Percentiles rank a stretch among this genome's conserved stretches.
These are phyloP conservation scores for Troides helena DNA, from an alignment of 2,888 invertebrate species.

Conservation along the genomic window DNA sequence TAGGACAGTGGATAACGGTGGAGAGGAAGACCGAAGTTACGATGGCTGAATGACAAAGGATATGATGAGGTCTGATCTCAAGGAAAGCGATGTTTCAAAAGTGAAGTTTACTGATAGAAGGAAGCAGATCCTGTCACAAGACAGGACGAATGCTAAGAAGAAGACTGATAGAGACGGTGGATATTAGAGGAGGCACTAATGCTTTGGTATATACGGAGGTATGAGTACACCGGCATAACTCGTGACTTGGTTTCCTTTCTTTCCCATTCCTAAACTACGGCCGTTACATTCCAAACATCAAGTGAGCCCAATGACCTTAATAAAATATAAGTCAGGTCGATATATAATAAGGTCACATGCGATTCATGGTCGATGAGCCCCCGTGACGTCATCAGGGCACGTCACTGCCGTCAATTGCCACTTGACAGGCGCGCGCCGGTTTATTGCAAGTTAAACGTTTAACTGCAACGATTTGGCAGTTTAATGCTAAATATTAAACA, in stretches of 20 bases:
- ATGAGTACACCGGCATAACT: too few relatives aligned
- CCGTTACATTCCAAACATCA: not conserved
- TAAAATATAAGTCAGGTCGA: slow-evolving; percentile 5
- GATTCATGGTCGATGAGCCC: slow-evolving; percentile 23
- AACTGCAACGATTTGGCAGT: slow-evolving; percentile 8
- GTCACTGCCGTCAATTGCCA: slow-evolving; percentile 18
- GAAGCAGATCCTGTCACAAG: too few relatives aligned
- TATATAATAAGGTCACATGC: not conserved
- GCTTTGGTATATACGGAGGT: too few relatives aligned
- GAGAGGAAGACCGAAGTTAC: too few relatives aligned
- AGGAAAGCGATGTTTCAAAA: too few relatives aligned
- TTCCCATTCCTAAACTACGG: not conserved
- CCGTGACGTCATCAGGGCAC: slow-evolving; percentile 19
- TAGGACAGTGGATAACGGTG: too few relatives aligned
- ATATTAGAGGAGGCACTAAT: too few relatives aligned
- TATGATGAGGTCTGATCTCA: too few relatives aligned
- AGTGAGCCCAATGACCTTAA: slow-evolving; percentile 1
- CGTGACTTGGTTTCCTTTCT: not conserved
- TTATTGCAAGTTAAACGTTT: slow-evolving; percentile 11
- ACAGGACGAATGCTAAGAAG: too few relatives aligned
- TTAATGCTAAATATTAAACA: slow-evolving; percentile 3
- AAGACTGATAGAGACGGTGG: too few relatives aligned
- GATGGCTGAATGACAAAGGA: too few relatives aligned
- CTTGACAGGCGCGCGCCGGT: slow-evolving; percentile 16
- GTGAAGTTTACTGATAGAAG: too few relatives aligned